Evolutionary conservation across 1,140 invertebrate genomes (phyloP).

Genomic region (Schlechtendalia chinensis): DNA sequence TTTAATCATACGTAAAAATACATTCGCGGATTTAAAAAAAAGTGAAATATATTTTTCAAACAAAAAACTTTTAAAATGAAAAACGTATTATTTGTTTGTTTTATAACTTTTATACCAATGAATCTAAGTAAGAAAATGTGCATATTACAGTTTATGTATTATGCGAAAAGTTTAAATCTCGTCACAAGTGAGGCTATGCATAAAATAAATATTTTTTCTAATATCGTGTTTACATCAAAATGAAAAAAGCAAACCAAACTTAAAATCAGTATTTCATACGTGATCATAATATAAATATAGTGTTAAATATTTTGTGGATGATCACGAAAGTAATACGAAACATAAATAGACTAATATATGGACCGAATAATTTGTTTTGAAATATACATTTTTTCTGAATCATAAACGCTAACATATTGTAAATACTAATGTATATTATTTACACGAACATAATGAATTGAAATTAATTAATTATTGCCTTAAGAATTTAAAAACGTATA

Average conservation of each 20-base stretch:
- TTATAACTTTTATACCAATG: background rate
- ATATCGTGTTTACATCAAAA: background rate
- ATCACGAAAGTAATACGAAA: background rate
- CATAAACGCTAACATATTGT: no score
- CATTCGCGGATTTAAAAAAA: no score
- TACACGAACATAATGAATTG: no score
- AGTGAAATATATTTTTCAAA: background rate
- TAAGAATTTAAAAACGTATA: no score
- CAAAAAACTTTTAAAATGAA: background rate
- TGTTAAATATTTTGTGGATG: background rate
- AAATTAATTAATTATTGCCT: no score
- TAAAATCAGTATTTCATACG: background rate
- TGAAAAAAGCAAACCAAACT: background rate
- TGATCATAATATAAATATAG: background rate
- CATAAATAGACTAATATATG: background rate
- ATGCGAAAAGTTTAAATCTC: conserved; percentile 33
- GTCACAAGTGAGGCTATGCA: background rate
- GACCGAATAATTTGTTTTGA: no score
- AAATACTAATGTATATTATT: no score
- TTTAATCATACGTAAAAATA: no score
- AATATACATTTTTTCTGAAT: no score
- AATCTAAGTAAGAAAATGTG: background rate
- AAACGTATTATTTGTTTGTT: background rate
- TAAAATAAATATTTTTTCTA: conserved; percentile 14
- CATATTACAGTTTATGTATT: background rate